Evolutionary conservation across 2,113 vertebrate genomes (phyloP).

Genomic region (Glaucomys volans): DNA sequence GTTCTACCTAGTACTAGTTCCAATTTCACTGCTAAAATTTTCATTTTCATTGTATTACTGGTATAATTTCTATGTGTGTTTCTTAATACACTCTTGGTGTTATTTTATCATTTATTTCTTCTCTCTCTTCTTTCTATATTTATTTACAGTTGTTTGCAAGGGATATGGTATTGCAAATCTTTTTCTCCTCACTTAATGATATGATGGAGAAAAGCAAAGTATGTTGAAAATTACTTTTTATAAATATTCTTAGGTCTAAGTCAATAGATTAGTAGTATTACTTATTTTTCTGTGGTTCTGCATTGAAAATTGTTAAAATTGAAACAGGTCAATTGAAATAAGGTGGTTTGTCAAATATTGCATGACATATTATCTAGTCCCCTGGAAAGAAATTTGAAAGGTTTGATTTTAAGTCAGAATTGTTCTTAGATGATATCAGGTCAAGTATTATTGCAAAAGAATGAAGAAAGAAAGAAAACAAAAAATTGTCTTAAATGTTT

Average conservation of each 20-base stretch:
- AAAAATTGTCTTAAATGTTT: not conserved
- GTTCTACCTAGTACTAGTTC: not conserved
- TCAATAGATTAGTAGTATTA: not conserved
- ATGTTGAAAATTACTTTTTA: constrained; percentile 16
- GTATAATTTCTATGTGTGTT: not conserved
- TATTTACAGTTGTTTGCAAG: not conserved
- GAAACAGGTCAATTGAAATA: not conserved
- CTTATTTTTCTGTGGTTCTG: not conserved
- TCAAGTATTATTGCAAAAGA: not conserved
- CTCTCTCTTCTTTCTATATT: not conserved
- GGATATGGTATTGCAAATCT: not conserved
- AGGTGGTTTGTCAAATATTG: not conserved
- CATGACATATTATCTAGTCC: not conserved
- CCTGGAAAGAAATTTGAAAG: not conserved
- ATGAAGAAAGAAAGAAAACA: not conserved
- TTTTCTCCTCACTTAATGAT: not conserved
- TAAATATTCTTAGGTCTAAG: not conserved
- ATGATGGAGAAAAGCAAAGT: not conserved
- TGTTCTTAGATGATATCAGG: not conserved
- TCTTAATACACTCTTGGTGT: not conserved
- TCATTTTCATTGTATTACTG: not conserved
- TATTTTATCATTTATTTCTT: not conserved
- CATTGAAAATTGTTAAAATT: not conserved
- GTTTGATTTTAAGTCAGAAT: constrained; percentile 26
- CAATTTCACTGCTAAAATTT: not conserved